Percentiles rank a stretch among this genome's conserved stretches.
These are phyloP conservation scores for Bombus vancouverensis DNA, from an alignment of 1,140 invertebrate species.

Conservation along the genomic window DNA sequence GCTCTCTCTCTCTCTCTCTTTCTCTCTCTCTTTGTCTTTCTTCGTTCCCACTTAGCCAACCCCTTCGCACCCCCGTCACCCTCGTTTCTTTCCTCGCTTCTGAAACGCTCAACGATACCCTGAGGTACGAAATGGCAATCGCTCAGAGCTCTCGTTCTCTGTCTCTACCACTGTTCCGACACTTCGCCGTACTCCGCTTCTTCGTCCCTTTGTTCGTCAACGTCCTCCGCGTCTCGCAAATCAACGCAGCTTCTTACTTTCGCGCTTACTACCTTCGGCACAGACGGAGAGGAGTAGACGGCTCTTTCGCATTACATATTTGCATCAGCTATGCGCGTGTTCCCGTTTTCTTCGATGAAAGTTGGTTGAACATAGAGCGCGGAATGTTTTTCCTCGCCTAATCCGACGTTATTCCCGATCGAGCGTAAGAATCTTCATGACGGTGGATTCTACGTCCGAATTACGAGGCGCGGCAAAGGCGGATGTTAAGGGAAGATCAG, in stretches of 20 bases:
- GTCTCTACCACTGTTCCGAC: not conserved
- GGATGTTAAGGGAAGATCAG: slow-evolving; percentile 33
- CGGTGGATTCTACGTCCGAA: not conserved
- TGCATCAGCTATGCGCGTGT: not conserved
- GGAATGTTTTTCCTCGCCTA: not conserved
- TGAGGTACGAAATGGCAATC: slow-evolving; percentile 52
- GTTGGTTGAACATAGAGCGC: not conserved
- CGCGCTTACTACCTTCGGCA: no score
- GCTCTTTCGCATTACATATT: not conserved
- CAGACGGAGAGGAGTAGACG: not conserved
- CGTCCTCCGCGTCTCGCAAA: slow-evolving; percentile 39
- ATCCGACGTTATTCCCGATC: slow-evolving; percentile 19
- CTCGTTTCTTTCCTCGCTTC: slow-evolving; percentile 35
- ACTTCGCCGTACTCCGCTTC: not conserved
- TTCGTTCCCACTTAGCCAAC: slow-evolving; percentile 2
- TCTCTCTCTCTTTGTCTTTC: not conserved
- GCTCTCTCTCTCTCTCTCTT: not conserved
- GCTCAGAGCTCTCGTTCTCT: slow-evolving; percentile 25
- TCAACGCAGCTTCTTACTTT: slow-evolving; percentile 46
- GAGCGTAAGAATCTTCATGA: slow-evolving; percentile 19
- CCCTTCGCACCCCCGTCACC: not conserved
- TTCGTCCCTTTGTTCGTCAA: slow-evolving; percentile 25
- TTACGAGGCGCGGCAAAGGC: slow-evolving; percentile 11
- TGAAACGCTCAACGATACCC: slow-evolving; percentile 50
- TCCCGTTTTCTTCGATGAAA: not conserved